Base-by-base conservation (phyloP, 2,888 invertebrate genomes). In the Oscheius sp. region DNA sequence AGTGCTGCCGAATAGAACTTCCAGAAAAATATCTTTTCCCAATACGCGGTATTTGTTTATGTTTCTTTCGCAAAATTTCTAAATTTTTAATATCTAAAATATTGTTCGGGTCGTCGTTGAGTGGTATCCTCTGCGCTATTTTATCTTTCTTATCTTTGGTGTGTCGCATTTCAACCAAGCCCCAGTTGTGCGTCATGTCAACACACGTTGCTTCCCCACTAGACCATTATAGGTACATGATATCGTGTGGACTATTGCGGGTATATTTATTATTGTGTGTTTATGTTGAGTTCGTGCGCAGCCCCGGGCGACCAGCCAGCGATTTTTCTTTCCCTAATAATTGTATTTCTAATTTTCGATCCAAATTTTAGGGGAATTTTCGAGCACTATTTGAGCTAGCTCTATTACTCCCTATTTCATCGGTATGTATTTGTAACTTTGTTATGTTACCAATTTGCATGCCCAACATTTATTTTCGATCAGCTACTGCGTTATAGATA, bases 251-350 rank as follows among this genome's bases (percentile, higher is more conserved):
- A 24, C 8, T 24, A 14, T 28, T 50, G 50, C 50, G 50, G 50
- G 50, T 50, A 50, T 50, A 50, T 50, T 50, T 50, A 50, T 50
- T 50, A 30, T 24, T 50, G 28, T 50, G 14, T 28, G 50, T 24
- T 20, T 50, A 41, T 41, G 41, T 41, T 41, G 14, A 41, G 20
- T 41, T 41, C 41, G 41, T 41, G 41, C 41, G 41, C 41, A 41
- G 41, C 41, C 41, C 41, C 41, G 20, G 20, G 41, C 41, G 20
- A 20, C 12, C 41, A 41, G 41, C 41, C 41, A 41, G 41, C 14
- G 41, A 36, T 14, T 41, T 41, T 41, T 17, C 41, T 41, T 41
- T 20, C 41, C n/a, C 41, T 2, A 17, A 12, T 41, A 41, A 41
- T 41, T 41, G 12, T 41, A 3, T 36, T 8, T 36, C 36, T 9